These are phyloP conservation scores for Bolinopsis microptera DNA, from an alignment of 37 sponge, comb jelly and placozoan species.

Conservation along the genomic window DNA sequence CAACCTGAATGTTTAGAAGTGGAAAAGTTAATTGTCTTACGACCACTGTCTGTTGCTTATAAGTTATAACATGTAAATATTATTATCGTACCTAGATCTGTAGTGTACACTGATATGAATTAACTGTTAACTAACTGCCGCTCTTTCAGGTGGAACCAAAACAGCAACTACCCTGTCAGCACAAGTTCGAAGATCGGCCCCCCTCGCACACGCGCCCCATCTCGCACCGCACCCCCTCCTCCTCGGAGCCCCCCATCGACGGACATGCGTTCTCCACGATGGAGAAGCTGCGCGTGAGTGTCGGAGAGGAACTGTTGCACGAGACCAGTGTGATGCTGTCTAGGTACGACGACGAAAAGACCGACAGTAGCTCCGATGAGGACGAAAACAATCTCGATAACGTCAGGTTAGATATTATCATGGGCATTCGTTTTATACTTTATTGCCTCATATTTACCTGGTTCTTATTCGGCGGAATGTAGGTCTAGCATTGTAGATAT, in stretches of 20 bases:
- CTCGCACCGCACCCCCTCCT: background rate
- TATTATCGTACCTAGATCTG: too few species aligned
- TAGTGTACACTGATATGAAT: too few species aligned
- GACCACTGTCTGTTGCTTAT: too few species aligned
- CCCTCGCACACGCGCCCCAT: background rate
- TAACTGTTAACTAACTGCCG: too few species aligned
- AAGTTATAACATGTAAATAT: too few species aligned
- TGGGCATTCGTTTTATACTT: too few species aligned
- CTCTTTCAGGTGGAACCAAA: background rate
- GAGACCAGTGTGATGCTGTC: background rate
- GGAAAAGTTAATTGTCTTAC: too few species aligned
- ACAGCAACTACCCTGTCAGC: conserved; percentile 23
- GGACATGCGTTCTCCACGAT: conserved; percentile 22
- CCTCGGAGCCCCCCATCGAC: background rate
- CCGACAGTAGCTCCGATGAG: conserved; percentile 11
- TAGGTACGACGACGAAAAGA: background rate
- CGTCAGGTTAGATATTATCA: background rate
- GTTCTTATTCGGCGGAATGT: too few species aligned
- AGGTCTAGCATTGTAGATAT: too few species aligned
- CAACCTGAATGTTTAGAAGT: too few species aligned
- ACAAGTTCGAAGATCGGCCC: conserved; percentile 10
- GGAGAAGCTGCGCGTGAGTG: background rate
- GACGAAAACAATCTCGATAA: background rate
- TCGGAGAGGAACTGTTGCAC: background rate
- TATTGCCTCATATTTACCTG: too few species aligned